phyloP scores from a whole-genome alignment of 2,888 invertebrate genomes.

The Ctenicera cuprea region DNA sequence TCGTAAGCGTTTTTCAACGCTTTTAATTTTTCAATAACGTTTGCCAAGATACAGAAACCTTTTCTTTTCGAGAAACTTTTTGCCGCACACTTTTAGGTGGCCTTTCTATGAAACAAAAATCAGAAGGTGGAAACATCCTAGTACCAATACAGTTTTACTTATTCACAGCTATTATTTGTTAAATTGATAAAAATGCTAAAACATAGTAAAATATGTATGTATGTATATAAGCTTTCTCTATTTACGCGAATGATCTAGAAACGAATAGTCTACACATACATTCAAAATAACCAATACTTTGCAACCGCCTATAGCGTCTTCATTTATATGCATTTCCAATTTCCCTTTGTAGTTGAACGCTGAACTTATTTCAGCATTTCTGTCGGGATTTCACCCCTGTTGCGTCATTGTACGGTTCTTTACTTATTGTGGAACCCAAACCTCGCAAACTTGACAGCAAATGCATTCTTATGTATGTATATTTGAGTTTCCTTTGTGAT shows the following conservation, averaged over 20 bases:
- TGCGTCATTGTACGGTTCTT: conserved; percentile 42
- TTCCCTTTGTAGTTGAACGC: conserved; percentile 53
- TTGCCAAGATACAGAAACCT: no score
- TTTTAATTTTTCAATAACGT: no score
- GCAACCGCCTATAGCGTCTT: conserved; percentile 50
- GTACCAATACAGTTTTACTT: no score
- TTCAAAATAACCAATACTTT: conserved; percentile 44
- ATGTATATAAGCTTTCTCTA: background rate
- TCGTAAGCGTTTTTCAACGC: no score
- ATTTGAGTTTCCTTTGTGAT: conserved; percentile 33
- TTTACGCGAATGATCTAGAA: conserved; percentile 4
- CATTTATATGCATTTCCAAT: conserved; percentile 60
- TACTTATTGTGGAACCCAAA: conserved; percentile 34
- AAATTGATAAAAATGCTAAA: no score
- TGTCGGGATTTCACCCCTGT: conserved; percentile 51
- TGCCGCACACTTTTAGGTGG: no score
- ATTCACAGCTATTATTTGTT: no score
- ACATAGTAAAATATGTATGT: no score
- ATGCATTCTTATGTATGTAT: conserved; percentile 37
- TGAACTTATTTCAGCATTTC: conserved; percentile 51
- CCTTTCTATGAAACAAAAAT: no score
- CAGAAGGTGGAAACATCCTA: no score
- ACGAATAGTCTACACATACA: conserved; percentile 34
- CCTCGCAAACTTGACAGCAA: conserved; percentile 32
- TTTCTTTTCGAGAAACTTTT: no score